Base-by-base conservation (phyloP, 2,113 vertebrate genomes). In the Perccottus glenii region DNA sequence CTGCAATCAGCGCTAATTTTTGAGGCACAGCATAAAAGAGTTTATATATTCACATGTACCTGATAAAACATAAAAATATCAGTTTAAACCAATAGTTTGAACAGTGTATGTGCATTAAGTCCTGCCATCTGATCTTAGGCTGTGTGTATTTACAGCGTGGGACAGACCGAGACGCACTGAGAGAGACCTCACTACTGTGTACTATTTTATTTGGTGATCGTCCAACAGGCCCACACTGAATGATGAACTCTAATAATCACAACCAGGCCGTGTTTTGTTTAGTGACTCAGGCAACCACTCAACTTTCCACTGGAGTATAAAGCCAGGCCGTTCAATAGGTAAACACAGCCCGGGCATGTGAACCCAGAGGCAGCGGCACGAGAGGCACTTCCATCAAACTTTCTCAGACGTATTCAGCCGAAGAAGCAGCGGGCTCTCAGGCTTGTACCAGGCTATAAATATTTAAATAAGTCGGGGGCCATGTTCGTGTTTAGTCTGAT, bases 271-370 rank as follows among this genome's bases (percentile, higher is more conserved):
- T 86, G 81, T 89, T 89, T 84, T 85, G 78, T 75, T 91, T 83
- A 73, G 81, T 67, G 72, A 87, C 67, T 80, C 80, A 81, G 75
- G 75, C 84, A 62, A 56, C 73, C 65, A 35, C 67, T 85, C 74
- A 84, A 90, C 75, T 90, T 90, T 88, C 88, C 88, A 78, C 78
- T 70, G 68, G 12, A 36, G 33, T 14, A 36, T 11, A 4, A 5
- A 40, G 38, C 38, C 38, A 89, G 70, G 59, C 73, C 45, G 65
- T 15, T 9, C 43, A 66, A 66, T 52, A 75, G 71, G 78, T 88
- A 87, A 88, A 90, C 84, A 91, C 60, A 83, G 0, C 65, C 65
- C 47, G 73, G 58, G 62, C 83, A 72, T 85, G 83, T 80, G 85
- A 86, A 83, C 78, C 9, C 69, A 82, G 77, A 67, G 67, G 65